phyloP scores from a whole-genome alignment of 2,113 vertebrate genomes.

The Tautogolabrus adspersus region DNA sequence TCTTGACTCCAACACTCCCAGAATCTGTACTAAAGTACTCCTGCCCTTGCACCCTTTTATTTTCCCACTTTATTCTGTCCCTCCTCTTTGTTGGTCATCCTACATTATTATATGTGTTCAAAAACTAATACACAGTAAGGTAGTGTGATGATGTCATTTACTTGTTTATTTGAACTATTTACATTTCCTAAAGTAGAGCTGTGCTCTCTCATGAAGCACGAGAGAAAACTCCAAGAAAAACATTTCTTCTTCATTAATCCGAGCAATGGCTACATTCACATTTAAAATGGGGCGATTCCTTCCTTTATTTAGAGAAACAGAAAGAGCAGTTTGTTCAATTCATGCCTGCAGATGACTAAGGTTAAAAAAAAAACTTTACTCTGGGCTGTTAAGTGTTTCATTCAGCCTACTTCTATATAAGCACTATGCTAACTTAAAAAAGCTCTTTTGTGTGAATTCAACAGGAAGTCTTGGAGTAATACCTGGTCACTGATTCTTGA shows the following conservation, averaged over 20 bases:
- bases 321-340: constrained; percentile 64
- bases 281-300: constrained; percentile 70
- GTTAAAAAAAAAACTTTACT: constrained; percentile 68
- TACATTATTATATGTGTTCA: constrained; percentile 24
- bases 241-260: constrained; percentile 39
- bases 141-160: constrained; percentile 3
- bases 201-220: background rate
- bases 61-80: background rate
- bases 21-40: background rate
- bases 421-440: background rate
- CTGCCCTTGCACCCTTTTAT: background rate
- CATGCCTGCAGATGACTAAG: constrained; percentile 55
- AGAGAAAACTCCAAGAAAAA: constrained; percentile 3
- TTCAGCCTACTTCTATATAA: constrained; percentile 45
- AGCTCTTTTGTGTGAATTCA: background rate
- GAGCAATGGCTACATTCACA: constrained; percentile 63
- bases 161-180: constrained; percentile 27
- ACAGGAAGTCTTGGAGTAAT: constrained; percentile 6
- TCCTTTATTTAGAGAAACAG: constrained; percentile 63
- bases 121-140: constrained; percentile 13
- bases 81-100: constrained; percentile 9
- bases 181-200: constrained; percentile 33
- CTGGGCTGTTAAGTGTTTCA: constrained; percentile 55
- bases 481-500: constrained; percentile 8
- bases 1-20: too few species aligned